Percentiles rank a stretch among this genome's conserved stretches.
phyloP scores from a whole-genome alignment of 2,888 invertebrate genomes.

The Lingula anatina region DNA sequence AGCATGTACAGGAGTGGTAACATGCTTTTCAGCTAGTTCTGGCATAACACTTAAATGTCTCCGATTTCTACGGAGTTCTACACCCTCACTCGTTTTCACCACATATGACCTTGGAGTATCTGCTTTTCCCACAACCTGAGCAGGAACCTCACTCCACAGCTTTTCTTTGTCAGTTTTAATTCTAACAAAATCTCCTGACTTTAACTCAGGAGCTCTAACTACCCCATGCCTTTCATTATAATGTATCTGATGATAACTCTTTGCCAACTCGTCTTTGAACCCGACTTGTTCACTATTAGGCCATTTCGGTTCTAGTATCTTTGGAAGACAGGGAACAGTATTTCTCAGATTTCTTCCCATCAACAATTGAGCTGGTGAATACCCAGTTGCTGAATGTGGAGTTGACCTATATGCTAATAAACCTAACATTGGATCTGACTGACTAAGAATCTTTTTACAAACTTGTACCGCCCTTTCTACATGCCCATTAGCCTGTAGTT shows the following conservation, averaged over 20 bases:
- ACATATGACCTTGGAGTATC: too few relatives aligned
- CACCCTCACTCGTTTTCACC: too few relatives aligned
- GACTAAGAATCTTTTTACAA: constrained; percentile 9
- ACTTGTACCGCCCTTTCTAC: constrained; percentile 13
- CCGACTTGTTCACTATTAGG: constrained; percentile 2
- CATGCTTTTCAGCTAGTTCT: too few relatives aligned
- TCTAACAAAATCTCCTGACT: constrained; percentile 1
- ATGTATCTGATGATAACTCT: not conserved
- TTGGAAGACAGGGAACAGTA: constrained; percentile 3
- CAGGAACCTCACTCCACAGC: too few relatives aligned
- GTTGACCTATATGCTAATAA: constrained; percentile 9
- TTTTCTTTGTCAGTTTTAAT: constrained; percentile 4
- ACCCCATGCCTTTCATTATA: not conserved
- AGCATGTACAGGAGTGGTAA: too few relatives aligned
- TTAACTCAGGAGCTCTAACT: not conserved
- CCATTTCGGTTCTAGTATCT: constrained; percentile 6
- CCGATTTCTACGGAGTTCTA: too few relatives aligned
- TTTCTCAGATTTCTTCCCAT: constrained; percentile 9
- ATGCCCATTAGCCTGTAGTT: constrained; percentile 11
- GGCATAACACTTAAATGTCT: too few relatives aligned
- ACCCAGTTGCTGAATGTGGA: constrained; percentile 5
- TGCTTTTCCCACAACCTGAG: too few relatives aligned
- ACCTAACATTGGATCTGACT: constrained; percentile 7
- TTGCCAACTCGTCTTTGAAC: too few relatives aligned
- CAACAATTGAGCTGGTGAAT: constrained; percentile 8